Evolutionary conservation across 2,888 invertebrate species (phyloP), one percentile per base, ranked within the genome.

Genomic region (Coelopa pilipes): DNA sequence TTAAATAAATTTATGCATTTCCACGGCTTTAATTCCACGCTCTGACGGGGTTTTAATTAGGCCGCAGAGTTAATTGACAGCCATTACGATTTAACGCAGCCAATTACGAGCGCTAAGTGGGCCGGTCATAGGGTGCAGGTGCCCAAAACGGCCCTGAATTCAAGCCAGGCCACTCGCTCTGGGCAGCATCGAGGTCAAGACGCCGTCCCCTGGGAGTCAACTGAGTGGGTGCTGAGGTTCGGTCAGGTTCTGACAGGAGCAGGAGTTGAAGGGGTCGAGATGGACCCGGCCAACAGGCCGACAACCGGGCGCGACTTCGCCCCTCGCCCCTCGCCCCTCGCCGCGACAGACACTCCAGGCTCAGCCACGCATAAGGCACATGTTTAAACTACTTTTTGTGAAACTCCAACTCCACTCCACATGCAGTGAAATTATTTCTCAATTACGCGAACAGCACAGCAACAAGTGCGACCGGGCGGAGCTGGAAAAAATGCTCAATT

Each of bases 381-480:
- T 65, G 46, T 45, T 46, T 63, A 34, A 63, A 63, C 45, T n/a
- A 21, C 46, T 63, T 17, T 63, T 63, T 63, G 34, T 34, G 34
- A 34, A 34, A 34, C 7, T 34, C 34, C 34, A 7, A 34, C 34
- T 34, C n/a, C n/a, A n/a, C n/a, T n/a, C n/a, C n/a, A n/a, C n/a
- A 34, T 34, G 34, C 34, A 34, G 34, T 34, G 2, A 34, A 34
- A 34, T 83, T 82, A 82, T 82, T 80, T 78, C 81, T 78, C 81
- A 82, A 82, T 83, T 83, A 82, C 80, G 81, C 80, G 82, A 81
- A 71, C 73, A 72, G 72, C 75, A 71, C 73, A 72, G 72, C 75
- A 75, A 17, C 21, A 70, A 47, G 12, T n/a, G 34, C n/a, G 45
- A 45, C 13, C n/a, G n/a, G 24, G 34, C 34, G 15, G 45, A 62